Evolutionary conservation across 2,797 vertebrate species (phyloP), one percentile per base, ranked within the genome.

Genomic region (Sparus aurata): DNA sequence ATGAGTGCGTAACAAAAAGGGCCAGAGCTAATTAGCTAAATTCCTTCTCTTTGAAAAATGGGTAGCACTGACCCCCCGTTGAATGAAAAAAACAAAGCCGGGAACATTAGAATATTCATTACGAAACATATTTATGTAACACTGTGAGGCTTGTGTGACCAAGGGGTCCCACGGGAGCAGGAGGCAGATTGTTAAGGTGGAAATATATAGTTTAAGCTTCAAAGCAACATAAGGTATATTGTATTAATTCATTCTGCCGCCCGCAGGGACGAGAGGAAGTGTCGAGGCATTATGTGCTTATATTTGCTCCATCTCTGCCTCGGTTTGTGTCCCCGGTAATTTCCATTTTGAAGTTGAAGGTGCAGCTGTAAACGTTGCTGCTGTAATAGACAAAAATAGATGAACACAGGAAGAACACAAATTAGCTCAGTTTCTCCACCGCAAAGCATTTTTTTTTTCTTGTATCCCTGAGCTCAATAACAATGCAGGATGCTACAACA

Each of bases 1-100:
- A 94, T 91, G 91, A 93, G 91, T 71, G 77, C 57, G 74, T 89
- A 92, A 92, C 89, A 93, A 93, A 93, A 94, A 92, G 87, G 84
- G 69, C 83, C 87, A 76, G 27, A 84, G 90, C 93, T 93, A 95
- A 94, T 94, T 93, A 95, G 84, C 85, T 82, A 86, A 86, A 93
- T 76, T 89, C 77, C 67, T 77, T 83, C 83, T 69, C 91, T 94
- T 93, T 94, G 89, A 92, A 93, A 91, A 94, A 91, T 55, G 77
- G 84, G 85, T 75, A 84, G 76, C 66, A 25, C 85, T 92, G 92
- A 90, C 90, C 91, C 89, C 86, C 89, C 74, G 63, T 87, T 82
- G 91, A 85, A 91, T 82, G 8, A 80, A 71, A 84, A 84, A 91
- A 92, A 94, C 89, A 93, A 93, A 94, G 85, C 79, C 79, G 20